Evolutionary conservation across 2,888 invertebrate genomes (phyloP).

Genomic region (Eupithecia exiguata): DNA sequence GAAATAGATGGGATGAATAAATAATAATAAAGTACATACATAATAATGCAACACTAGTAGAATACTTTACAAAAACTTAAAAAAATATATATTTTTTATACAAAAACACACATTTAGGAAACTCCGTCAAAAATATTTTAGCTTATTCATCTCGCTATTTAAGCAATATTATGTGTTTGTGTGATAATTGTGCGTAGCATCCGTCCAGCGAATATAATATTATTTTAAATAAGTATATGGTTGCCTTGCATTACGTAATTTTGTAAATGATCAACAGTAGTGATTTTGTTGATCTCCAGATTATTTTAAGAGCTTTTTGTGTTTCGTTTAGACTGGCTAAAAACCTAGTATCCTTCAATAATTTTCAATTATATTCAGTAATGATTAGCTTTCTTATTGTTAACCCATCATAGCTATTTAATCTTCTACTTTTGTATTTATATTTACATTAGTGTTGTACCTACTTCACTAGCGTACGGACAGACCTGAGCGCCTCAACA

Average conservation of each 20-base stretch:
- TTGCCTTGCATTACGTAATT: slow-evolving; percentile 80
- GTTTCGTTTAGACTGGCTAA: slow-evolving; percentile 13
- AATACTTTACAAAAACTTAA: not conserved
- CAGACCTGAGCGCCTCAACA: not conserved
- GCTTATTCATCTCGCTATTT: slow-evolving; percentile 30
- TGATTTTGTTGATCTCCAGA: slow-evolving; percentile 36
- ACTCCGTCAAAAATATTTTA: not conserved
- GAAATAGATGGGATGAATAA: slow-evolving; percentile 10
- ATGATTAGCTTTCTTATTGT: not conserved
- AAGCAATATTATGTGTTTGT: slow-evolving; percentile 45
- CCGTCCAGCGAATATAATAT: slow-evolving; percentile 54
- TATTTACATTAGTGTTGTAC: too few relatives aligned
- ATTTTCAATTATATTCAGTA: not conserved
- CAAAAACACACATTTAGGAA: not conserved
- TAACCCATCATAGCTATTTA: not conserved
- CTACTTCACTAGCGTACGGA: not conserved
- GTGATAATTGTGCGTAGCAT: slow-evolving; percentile 70
- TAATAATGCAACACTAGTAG: not conserved
- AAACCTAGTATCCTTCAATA: not conserved
- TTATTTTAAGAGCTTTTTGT: slow-evolving; percentile 21
- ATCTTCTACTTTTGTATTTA: not conserved
- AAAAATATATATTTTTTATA: not conserved
- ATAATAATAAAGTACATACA: not conserved
- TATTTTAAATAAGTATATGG: slow-evolving; percentile 52
- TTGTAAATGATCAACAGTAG: slow-evolving; percentile 37